Percentiles rank a stretch among this genome's conserved stretches.
Evolutionary conservation across 2,888 invertebrate genomes (phyloP).

Genomic region (Julus scandinavius): DNA sequence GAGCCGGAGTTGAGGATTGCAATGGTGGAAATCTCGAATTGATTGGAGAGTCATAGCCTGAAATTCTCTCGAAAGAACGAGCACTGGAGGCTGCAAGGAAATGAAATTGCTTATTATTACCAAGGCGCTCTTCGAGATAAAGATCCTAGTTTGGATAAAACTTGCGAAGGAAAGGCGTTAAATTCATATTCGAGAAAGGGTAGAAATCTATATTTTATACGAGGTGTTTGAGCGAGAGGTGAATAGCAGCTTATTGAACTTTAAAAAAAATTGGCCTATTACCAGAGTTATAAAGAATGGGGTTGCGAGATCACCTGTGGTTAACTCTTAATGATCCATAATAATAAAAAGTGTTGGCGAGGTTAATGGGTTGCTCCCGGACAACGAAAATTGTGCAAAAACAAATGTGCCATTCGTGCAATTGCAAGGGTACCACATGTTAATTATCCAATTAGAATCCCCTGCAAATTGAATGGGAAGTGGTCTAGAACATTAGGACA

Average conservation of each 20-base stretch:
- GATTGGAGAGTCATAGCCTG: constrained; percentile 38
- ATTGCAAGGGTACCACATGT: not conserved
- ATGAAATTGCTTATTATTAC: constrained; percentile 44
- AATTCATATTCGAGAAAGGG: not conserved
- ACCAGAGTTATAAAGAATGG: not conserved
- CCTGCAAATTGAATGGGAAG: not conserved
- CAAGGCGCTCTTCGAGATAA: not conserved
- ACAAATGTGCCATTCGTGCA: not conserved
- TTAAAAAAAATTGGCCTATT: not conserved
- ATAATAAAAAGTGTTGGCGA: not conserved
- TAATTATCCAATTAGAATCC: constrained; percentile 44
- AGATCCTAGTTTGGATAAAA: constrained; percentile 11
- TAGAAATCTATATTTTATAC: constrained; percentile 19
- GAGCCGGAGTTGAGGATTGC: not conserved
- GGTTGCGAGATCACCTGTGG: not conserved
- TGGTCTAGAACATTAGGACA: not conserved
- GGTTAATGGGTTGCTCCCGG: not conserved
- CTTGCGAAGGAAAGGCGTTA: not conserved
- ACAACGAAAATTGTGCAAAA: not conserved
- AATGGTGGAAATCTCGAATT: constrained; percentile 50
- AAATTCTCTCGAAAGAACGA: constrained; percentile 33
- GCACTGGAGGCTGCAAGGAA: constrained; percentile 46
- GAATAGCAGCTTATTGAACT: not conserved
- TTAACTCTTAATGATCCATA: not conserved
- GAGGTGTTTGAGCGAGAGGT: constrained; percentile 9